phyloP scores from a whole-genome alignment of 2,113 vertebrate genomes.

The Elachura formosa region DNA sequence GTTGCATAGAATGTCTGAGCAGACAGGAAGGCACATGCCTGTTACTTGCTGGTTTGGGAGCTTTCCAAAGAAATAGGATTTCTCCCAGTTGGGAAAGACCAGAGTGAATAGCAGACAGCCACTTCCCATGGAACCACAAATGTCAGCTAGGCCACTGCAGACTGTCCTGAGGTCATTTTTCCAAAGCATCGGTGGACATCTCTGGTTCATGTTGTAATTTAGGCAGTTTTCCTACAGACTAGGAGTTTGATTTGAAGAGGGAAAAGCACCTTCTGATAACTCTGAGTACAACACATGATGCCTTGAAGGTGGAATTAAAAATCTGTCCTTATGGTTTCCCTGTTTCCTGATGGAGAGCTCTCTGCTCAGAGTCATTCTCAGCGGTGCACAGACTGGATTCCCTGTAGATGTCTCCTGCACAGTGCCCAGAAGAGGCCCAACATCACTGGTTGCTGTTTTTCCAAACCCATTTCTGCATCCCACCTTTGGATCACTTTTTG shows the following conservation, averaged over 20 bases:
- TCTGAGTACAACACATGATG: fast-evolving
- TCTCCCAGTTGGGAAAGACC: background rate
- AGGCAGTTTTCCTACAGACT: background rate
- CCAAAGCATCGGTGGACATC: background rate
- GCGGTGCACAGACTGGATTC: background rate
- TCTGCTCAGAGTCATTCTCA: background rate
- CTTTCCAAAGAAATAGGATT: background rate
- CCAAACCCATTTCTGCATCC: background rate
- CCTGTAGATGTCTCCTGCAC: background rate
- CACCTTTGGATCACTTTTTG: background rate
- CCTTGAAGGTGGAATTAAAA: background rate
- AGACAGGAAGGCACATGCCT: background rate
- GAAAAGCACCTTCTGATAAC: background rate
- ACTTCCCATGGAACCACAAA: background rate
- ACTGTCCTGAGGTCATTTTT: background rate
- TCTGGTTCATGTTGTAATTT: background rate
- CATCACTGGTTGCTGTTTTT: background rate
- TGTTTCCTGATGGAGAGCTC: background rate
- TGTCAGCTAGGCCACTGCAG: background rate
- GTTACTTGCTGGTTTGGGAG: background rate
- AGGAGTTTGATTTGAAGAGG: background rate
- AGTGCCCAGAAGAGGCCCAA: background rate
- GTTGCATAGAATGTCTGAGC: background rate
- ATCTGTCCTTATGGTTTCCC: background rate
- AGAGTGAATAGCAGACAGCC: background rate